Evolutionary conservation across 2,113 vertebrate genomes (phyloP), one percentile per base, ranked within the genome.

Genomic region (Lophotis ruficrista): DNA sequence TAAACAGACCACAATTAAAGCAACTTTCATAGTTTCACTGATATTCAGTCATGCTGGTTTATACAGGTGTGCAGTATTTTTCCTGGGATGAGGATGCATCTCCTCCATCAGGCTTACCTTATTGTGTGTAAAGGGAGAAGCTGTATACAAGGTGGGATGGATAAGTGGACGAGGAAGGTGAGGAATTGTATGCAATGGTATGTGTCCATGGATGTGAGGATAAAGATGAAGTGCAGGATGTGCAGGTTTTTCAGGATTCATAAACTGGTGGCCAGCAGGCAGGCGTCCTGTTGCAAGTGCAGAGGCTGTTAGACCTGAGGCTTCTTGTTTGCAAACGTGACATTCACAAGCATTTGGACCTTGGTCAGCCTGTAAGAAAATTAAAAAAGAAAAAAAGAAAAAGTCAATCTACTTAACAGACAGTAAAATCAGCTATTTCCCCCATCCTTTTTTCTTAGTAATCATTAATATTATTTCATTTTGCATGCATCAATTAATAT

Each of bases 201-300:
- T 97, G 93, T 99, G 99, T 66, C 99, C 99, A 23, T 99, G 99
- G 95, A 99, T 99, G 97, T 99, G 99, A 82, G 99, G 99, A 96
- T 99, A 99, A 60, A 99, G 98, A 94, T 99, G 99, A 96, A 99
- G 98, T 82, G 99, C 99, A 6, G 99, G 99, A 96, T 99, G 99
- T 68, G 99, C 95, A 38, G 98, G 98, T 93, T 99, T 99, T 97
- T 99, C 99, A n/a, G 99, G 98, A 89, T 96, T 98, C 96, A 99
- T 98, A 93, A 99, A 99, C 98, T 99, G 99, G 91, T 99, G 99
- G 90, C 99, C 98, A 6, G 98, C 95, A 91, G 99, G 99, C 81
- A 99, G 98, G 58, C 98, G 98, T 75, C 98, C 98, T 8, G 98
- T 95, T 38, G 98, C 98, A 87, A 99, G 98, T 54, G 98, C 98